Base-by-base conservation (phyloP, 2,888 invertebrate genomes). In the Thera obeliscata region DNA sequence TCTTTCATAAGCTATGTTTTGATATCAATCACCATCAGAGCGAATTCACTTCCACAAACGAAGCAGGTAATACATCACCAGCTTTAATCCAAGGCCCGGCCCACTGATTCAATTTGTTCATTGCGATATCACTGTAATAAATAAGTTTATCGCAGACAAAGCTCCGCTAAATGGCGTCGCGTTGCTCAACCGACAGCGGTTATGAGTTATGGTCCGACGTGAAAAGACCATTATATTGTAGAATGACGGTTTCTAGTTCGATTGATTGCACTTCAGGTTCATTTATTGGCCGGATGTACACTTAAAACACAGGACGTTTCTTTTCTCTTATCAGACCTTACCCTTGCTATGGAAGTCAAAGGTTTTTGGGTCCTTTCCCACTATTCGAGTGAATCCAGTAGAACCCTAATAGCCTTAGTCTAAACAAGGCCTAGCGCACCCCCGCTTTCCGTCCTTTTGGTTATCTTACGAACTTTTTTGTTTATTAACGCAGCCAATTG, bases 201-300 rank as follows among this genome's bases (percentile, higher is more conserved):
- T 67, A 74, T 78, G 74, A 74, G 74, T 73, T 72, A 74, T 74
- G 58, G 59, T 33, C 41, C 56, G 61, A 66, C 76, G 78, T 77
- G 78, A 78, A 63, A 67, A 35, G 57, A 46, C 70, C 65, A 75
- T 75, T 76, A 76, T 64, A 38, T 60, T 60, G 33, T 60, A 55
- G n/a, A 55, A 48, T 12, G 7, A 46, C 55, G 59, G 50, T 41
- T 55, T 61, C 60, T 60, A 8, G 56, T 61, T 52, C 56, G 50
- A 67, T 65, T 69, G 64, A 64, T 64, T 64, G 68, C 38, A 58
- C 41, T 60, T 59, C 22, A n/a, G 55, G 6, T 55, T 41, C 5
- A 41, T 4, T 41, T 41, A 41, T 1, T 41, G 41, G 41, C 38
- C 1, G 41, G 41, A 22, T 22, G 22, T 22, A 22, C 22, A 22